phyloP scores from a whole-genome alignment of 1,140 invertebrate genomes.

The Cylas formicarius region DNA sequence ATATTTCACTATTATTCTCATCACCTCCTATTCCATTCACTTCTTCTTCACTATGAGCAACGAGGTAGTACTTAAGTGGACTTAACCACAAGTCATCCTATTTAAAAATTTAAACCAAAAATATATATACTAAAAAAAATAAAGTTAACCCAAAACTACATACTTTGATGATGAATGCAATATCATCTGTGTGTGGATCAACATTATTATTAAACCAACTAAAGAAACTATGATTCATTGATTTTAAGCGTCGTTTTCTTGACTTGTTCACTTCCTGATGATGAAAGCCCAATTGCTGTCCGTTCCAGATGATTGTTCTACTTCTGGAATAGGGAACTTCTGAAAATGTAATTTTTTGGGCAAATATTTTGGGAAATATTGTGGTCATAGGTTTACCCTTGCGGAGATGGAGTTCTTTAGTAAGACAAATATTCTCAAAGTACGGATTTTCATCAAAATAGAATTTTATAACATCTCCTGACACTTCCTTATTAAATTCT shows the following conservation, averaged over 20 bases:
- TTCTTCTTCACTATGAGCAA: conserved; percentile 64
- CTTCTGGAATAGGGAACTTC: conserved; percentile 64
- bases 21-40: conserved; percentile 32
- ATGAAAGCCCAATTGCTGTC: conserved; percentile 53
- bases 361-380: too few relatives aligned
- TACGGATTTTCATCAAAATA: conserved; percentile 78
- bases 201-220: conserved; percentile 73
- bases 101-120: conserved; percentile 2
- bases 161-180: conserved; percentile 69
- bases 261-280: conserved; percentile 38
- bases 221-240: conserved; percentile 62
- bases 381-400: too few relatives aligned
- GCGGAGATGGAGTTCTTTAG: conserved; percentile 61
- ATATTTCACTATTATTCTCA: too few relatives aligned
- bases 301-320: conserved; percentile 72
- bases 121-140: not conserved
- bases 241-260: conserved; percentile 57
- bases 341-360: too few relatives aligned
- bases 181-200: conserved; percentile 72
- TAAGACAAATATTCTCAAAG: conserved; percentile 73
- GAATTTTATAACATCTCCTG: conserved; percentile 78
- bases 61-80: conserved; percentile 82
- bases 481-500: conserved; percentile 87
- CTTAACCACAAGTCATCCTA: conserved; percentile 85
- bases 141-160: not conserved